Evolutionary conservation across 2,888 invertebrate species (phyloP), one percentile per base, ranked within the genome.

Genomic region (Cheilosia vernalis): DNA sequence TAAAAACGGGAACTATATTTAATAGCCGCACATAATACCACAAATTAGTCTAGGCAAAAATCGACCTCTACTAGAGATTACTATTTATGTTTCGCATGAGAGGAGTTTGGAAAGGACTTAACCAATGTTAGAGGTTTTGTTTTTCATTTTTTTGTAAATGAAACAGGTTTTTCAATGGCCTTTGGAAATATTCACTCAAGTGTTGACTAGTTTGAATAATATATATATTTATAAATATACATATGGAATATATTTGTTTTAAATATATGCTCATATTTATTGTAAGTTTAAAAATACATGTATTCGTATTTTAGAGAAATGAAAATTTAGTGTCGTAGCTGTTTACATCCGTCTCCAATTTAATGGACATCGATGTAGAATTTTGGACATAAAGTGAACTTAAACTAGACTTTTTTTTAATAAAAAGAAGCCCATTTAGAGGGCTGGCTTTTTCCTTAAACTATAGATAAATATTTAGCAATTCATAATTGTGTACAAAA

Each of bases 81-180:
- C 0, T 30, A 7, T 19, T n/a, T 44, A 9, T 27, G 27, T 6
- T 19, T 7, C 19, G 19, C 17, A 47, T 47, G 47, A 42, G 42
- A 44, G n/a, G 37, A 37, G 13, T 13, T 17, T 40, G 27, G 13
- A 79, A 37, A 44, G 4, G 17, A 60, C n/a, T 40, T 42, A 51
- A 64, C 37, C 37, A 49, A 37, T 19, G 30, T 40, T 27, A 37
- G 63, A 63, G 17, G 30, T 63, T 56, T 67, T 6, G 27, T 27
- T 37, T 63, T 81, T 63, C 72, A 27, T 64, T 70, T 56, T 67
- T 74, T 63, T 78, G 53, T 64, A 78, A 63, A 56, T 55, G 72
- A 83, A 78, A 72, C 78, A 83, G 83, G 83, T 78, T 83, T 78
- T 83, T 51, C 44, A 72, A 83, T 61, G 66, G 83, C 83, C 83